These are phyloP conservation scores for Charadrius vociferus DNA, from an alignment of 2,113 vertebrate species.

Conservation along the genomic window DNA sequence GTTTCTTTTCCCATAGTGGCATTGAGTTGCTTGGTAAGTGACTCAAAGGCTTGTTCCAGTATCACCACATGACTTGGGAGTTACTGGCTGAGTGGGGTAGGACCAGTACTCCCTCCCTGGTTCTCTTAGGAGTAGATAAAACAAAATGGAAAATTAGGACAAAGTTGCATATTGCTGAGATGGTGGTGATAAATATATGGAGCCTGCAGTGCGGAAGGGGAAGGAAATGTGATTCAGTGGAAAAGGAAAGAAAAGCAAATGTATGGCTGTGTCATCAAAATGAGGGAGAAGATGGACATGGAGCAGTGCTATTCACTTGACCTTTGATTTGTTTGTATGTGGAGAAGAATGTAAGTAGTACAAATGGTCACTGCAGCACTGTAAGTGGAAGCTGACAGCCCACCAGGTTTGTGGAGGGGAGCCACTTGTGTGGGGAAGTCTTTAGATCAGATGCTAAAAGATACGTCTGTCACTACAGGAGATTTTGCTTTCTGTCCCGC, in stretches of 20 bases:
- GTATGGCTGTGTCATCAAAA: background rate
- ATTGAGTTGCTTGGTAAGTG: background rate
- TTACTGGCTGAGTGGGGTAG: background rate
- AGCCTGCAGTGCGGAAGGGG: background rate
- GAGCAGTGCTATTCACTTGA: background rate
- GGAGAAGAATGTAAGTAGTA: background rate
- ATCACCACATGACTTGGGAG: background rate
- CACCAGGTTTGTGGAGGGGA: background rate
- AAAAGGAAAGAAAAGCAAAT: background rate
- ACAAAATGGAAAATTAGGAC: background rate
- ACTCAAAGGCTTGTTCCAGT: background rate
- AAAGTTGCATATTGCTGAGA: background rate
- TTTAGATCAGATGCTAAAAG: background rate
- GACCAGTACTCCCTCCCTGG: background rate
- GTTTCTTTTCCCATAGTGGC: background rate
- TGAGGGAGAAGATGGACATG: background rate
- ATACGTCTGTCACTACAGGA: background rate
- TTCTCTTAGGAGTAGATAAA: background rate
- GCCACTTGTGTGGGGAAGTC: background rate
- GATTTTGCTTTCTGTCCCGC: background rate
- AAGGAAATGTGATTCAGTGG: background rate
- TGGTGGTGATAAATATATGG: background rate
- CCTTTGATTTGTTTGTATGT: background rate
- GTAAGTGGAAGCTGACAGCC: background rate
- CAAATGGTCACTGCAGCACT: accelerated